phyloP scores from a whole-genome alignment of 2,113 vertebrate genomes.

The Salminus brasiliensis region DNA sequence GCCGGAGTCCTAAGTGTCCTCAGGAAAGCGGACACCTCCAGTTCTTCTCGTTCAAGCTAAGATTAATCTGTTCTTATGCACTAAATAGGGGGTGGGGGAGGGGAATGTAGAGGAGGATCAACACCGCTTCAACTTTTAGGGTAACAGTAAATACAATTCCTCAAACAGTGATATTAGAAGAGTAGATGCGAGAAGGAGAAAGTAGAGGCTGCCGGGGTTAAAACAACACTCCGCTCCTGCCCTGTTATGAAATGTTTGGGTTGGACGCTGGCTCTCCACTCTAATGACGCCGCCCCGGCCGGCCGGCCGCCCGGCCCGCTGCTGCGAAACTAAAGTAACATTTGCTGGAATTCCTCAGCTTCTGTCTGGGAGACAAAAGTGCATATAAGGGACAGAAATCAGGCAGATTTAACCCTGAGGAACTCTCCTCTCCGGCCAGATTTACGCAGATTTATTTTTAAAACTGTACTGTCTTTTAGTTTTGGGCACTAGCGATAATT shows the following conservation, averaged over 20 bases:
- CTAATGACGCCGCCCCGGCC: background rate
- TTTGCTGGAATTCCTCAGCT: constrained; percentile 4
- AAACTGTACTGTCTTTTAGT: too few relatives aligned
- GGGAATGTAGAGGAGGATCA: too few relatives aligned
- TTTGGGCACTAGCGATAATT: too few relatives aligned
- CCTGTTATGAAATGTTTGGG: background rate
- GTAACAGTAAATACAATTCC: background rate
- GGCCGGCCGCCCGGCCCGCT: background rate
- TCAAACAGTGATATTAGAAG: background rate
- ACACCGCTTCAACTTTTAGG: too few relatives aligned
- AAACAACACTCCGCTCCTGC: background rate
- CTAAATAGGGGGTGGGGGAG: too few relatives aligned
- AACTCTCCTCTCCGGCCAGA: too few relatives aligned
- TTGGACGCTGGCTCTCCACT: background rate
- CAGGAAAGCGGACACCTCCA: too few relatives aligned
- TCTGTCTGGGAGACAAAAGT: constrained; percentile 9
- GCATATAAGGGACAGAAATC: background rate
- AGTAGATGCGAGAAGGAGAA: background rate
- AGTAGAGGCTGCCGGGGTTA: background rate
- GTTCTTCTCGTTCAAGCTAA: too few relatives aligned
- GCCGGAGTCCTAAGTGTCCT: too few relatives aligned
- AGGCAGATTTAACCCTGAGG: background rate
- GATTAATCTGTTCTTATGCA: too few relatives aligned
- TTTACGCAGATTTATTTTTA: too few relatives aligned
- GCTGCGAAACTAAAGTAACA: background rate